These are phyloP conservation scores for Empidonax traillii DNA, from an alignment of 2,113 vertebrate species.

Conservation along the genomic window DNA sequence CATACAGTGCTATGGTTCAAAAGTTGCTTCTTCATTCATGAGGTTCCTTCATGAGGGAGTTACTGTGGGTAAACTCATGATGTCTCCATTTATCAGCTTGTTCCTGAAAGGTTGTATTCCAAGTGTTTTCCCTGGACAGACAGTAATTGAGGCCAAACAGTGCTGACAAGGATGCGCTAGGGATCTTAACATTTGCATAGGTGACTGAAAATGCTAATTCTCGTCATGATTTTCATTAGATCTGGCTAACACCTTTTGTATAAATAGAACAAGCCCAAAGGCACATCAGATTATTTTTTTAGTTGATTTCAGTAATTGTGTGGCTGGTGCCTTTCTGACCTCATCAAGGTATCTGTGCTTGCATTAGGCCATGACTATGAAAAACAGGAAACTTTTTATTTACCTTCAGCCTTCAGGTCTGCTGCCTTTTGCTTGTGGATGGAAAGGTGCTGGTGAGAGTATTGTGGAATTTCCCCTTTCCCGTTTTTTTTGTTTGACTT, in stretches of 20 bases:
- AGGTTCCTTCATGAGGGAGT: background rate
- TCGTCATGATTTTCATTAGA: background rate
- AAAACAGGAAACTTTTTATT: constrained; percentile 44
- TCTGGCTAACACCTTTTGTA: background rate
- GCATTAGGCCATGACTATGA: background rate
- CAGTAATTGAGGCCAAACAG: background rate
- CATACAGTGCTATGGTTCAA: background rate
- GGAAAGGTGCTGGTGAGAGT: background rate
- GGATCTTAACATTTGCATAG: background rate
- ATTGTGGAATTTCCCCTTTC: background rate
- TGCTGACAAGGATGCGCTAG: background rate
- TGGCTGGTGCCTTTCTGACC: constrained; percentile 30
- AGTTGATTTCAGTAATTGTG: background rate
- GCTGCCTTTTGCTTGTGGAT: background rate
- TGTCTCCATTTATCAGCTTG: background rate
- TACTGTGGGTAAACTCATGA: background rate
- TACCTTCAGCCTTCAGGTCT: background rate
- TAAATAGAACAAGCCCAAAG: background rate
- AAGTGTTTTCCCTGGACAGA: background rate
- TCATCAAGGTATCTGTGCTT: background rate
- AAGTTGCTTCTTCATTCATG: background rate
- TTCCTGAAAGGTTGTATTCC: background rate
- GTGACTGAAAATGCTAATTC: background rate
- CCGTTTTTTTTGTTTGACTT: background rate
- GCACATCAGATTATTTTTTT: background rate